Conservation (phyloP, 2,113 vertebrate genomes). For the Phaethornis superciliosus region DNA sequence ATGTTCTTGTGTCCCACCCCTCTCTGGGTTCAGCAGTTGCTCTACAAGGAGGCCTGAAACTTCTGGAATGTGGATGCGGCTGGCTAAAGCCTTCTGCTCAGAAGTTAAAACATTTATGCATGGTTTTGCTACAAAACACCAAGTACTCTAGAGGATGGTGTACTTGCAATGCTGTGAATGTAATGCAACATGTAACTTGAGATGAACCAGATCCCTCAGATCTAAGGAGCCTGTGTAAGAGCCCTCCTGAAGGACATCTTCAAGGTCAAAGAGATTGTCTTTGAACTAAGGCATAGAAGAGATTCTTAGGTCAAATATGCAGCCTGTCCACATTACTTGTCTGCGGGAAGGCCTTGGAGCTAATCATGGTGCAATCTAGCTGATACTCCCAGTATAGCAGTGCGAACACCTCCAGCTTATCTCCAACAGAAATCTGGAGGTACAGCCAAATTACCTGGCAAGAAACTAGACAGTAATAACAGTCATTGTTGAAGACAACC, state of each 20-base stretch:
- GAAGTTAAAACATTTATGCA: not conserved
- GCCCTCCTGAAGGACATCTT: slow-evolving; percentile 34
- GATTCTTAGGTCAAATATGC: slow-evolving; percentile 57
- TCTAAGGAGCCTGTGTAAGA: not conserved
- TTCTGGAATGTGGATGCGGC: not conserved
- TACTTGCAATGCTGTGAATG: not conserved
- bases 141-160: not conserved
- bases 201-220: not conserved
- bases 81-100: not conserved
- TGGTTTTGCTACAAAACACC: not conserved
- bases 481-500: slow-evolving; percentile 17
- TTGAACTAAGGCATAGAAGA: slow-evolving; percentile 31
- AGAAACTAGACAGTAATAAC: slow-evolving; percentile 32
- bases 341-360: slow-evolving; percentile 15
- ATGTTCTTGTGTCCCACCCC: not conserved
- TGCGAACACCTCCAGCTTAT: slow-evolving; percentile 2
- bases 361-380: slow-evolving; percentile 38
- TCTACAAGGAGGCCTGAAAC: not conserved
- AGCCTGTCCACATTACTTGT: slow-evolving; percentile 54
- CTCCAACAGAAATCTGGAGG: slow-evolving; percentile 39
- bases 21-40: not conserved
- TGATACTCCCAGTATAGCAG: slow-evolving; percentile 29
- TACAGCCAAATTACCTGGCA: slow-evolving; percentile 30
- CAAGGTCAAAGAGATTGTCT: slow-evolving; percentile 23
- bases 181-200: rapidly evolving